phyloP scores from a whole-genome alignment of 2,113 vertebrate genomes.

The Bubalus kerabau region DNA sequence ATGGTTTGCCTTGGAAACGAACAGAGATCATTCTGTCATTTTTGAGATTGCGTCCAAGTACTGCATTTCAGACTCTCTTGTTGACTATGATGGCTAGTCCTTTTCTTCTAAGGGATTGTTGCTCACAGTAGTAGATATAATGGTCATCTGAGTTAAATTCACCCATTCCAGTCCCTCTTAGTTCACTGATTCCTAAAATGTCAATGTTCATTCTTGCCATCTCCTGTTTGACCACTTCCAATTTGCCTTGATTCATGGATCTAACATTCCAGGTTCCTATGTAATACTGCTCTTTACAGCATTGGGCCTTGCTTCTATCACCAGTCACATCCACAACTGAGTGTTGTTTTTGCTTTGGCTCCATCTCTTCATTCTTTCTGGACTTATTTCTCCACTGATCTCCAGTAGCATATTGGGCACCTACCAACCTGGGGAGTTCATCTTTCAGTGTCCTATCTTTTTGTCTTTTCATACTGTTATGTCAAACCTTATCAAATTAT shows the following conservation, averaged over 20 bases:
- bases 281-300: background rate
- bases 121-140: background rate
- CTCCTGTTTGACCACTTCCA: background rate
- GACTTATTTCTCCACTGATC: background rate
- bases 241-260: background rate
- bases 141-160: background rate
- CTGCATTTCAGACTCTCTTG: background rate
- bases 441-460: background rate
- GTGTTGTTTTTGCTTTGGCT: background rate
- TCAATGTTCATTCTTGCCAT: background rate
- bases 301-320: background rate
- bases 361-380: background rate
- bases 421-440: background rate
- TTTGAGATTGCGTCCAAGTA: background rate
- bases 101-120: background rate
- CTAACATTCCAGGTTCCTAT: background rate
- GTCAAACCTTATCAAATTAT: background rate
- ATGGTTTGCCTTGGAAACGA: background rate
- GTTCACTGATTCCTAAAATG: background rate
- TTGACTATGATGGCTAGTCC: background rate
- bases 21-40: background rate
- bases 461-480: background rate
- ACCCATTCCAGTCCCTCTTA: background rate
- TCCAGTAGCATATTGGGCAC: background rate
- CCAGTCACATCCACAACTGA: background rate